Conservation (phyloP, 1,140 invertebrate species). For the Leptonema lineaticorne region DNA sequence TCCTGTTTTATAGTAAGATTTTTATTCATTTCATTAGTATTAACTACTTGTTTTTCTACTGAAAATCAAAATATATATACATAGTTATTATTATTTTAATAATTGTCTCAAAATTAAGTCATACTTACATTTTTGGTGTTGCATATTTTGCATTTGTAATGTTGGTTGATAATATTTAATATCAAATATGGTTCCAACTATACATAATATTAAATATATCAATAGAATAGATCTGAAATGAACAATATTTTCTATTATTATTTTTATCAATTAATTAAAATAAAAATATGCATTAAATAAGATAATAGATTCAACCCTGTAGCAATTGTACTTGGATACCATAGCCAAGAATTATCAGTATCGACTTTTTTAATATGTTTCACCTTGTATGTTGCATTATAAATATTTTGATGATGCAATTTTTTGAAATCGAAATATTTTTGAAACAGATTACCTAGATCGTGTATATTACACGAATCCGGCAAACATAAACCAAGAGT, state of each 20-base stretch:
- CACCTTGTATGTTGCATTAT: slow-evolving; percentile 36
- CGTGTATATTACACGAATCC: slow-evolving; percentile 36
- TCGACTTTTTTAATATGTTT: slow-evolving; percentile 32
- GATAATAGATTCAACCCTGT: too few relatives aligned
- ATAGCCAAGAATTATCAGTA: slow-evolving; percentile 23
- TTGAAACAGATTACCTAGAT: slow-evolving; percentile 1
- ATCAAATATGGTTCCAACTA: not conserved
- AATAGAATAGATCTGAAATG: not conserved
- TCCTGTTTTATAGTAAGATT: not conserved
- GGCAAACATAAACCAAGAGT: slow-evolving; percentile 44
- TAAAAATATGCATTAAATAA: too few relatives aligned
- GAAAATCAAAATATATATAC: not conserved
- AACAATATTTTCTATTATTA: not conserved
- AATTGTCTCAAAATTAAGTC: not conserved
- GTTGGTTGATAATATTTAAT: not conserved
- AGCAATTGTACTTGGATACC: not conserved
- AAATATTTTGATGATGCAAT: slow-evolving; percentile 38
- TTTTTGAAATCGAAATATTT: slow-evolving; percentile 33
- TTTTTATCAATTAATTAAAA: too few relatives aligned
- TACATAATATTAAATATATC: not conserved
- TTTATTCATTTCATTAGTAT: not conserved
- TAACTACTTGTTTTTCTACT: not conserved
- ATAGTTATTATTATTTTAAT: not conserved
- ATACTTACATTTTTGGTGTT: not conserved
- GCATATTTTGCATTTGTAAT: not conserved